A percentile compares a stretch with the other conserved stretches of the same genome.
phyloP scores from a whole-genome alignment of 2,113 vertebrate species.

The Myotis brandtii region DNA sequence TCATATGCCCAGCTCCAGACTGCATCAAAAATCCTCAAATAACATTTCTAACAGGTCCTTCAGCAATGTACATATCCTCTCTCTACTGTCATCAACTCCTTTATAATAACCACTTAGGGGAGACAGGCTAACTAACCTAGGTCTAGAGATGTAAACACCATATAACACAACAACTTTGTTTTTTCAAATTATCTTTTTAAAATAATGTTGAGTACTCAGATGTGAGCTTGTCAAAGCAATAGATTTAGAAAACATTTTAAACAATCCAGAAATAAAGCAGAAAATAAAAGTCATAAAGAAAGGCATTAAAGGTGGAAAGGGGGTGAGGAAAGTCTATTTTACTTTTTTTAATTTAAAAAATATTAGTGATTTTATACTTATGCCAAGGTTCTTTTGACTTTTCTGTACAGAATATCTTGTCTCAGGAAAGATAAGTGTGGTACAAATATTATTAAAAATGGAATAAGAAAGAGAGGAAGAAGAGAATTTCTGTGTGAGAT shows the following conservation, averaged over 20 bases:
- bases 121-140: neutral
- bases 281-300: neutral
- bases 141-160: neutral
- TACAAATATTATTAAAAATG: neutral
- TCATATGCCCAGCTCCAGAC: neutral
- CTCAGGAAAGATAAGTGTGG: neutral
- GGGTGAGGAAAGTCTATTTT: neutral
- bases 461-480: neutral
- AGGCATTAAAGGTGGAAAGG: neutral
- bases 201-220: neutral
- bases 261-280: conserved; percentile 18
- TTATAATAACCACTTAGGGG: neutral
- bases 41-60: neutral
- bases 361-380: neutral
- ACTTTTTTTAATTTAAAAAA: neutral
- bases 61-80: neutral
- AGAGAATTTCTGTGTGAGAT: neutral
- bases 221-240: neutral
- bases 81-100: neutral
- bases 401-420: neutral
- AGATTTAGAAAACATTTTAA: conserved; percentile 6
- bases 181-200: conserved; percentile 13
- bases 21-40: neutral
- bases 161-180: neutral
- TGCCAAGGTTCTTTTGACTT: neutral